Percentiles rank a stretch among this genome's conserved stretches.
Evolutionary conservation across 2,888 invertebrate genomes (phyloP).

Genomic region (Ormyrus labotus): DNA sequence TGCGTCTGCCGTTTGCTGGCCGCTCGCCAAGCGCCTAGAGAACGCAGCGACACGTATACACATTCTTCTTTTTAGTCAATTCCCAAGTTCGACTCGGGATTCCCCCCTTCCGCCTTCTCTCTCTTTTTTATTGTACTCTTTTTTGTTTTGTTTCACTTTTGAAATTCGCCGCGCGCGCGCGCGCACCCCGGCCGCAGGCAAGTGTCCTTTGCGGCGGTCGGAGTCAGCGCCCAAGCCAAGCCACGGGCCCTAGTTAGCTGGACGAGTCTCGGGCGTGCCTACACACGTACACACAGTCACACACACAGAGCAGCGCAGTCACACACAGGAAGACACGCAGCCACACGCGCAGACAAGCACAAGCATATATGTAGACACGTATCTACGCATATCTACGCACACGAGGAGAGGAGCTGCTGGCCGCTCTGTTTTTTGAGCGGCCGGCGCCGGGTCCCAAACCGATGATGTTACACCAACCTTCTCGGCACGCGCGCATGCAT

Average conservation of each 20-base stretch:
- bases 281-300: constrained; percentile 55
- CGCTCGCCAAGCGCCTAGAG: constrained; percentile 22
- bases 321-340: constrained; percentile 58
- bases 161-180: constrained; percentile 37
- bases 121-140: background rate
- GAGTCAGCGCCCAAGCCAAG: constrained; percentile 25
- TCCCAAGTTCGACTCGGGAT: constrained; percentile 47
- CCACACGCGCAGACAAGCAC: constrained; percentile 16
- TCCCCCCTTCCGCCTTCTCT: constrained; percentile 4
- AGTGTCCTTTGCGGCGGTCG: constrained; percentile 25
- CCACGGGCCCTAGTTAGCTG: constrained; percentile 53
- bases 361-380: constrained; percentile 21
- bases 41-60: constrained; percentile 13
- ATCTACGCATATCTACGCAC: constrained; percentile 10
- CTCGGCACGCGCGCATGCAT: constrained; percentile 24
- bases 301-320: background rate
- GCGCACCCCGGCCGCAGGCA: constrained; percentile 37
- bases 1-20: background rate
- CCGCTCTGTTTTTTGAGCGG: constrained; percentile 74
- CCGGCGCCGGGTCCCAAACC: constrained; percentile 60
- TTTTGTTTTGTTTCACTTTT: constrained; percentile 12
- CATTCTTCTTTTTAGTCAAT: constrained; percentile 50
- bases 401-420: constrained; percentile 59
- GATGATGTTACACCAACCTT: constrained; percentile 4
- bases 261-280: constrained; percentile 61